A percentile compares a stretch with the other conserved stretches of the same genome.
phyloP scores from a whole-genome alignment of 2,797 vertebrate genomes.

The Octomys mimax region DNA sequence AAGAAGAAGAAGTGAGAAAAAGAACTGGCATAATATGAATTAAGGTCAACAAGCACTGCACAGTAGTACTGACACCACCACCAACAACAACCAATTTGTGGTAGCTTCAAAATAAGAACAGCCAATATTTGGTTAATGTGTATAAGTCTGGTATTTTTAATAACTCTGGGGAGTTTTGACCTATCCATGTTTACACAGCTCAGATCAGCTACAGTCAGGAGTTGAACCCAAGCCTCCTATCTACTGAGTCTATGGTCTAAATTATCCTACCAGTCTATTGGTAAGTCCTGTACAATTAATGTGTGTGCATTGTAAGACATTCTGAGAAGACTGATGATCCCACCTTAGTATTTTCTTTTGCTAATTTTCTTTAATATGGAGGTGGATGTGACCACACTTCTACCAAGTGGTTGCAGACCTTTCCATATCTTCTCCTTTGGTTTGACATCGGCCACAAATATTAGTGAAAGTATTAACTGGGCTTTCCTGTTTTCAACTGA shows the following conservation, averaged over 20 bases:
- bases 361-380: background rate
- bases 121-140: background rate
- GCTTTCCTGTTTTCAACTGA: background rate
- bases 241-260: background rate
- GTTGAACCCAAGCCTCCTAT: background rate
- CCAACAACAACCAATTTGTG: background rate
- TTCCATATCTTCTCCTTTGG: background rate
- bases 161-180: background rate
- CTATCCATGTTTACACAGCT: background rate
- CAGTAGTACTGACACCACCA: no score
- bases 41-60: background rate
- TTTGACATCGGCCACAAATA: background rate
- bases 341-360: background rate
- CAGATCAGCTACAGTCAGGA: background rate
- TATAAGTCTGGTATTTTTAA: background rate
- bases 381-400: background rate
- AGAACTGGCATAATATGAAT: background rate
- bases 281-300: background rate
- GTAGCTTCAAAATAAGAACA: background rate
- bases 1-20: background rate
- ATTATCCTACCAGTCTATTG: background rate
- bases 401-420: background rate
- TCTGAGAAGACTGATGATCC: background rate
- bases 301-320: background rate
- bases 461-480: background rate